Conservation (phyloP, 2,888 invertebrate genomes). For the Petrolisthes cinctipes region DNA sequence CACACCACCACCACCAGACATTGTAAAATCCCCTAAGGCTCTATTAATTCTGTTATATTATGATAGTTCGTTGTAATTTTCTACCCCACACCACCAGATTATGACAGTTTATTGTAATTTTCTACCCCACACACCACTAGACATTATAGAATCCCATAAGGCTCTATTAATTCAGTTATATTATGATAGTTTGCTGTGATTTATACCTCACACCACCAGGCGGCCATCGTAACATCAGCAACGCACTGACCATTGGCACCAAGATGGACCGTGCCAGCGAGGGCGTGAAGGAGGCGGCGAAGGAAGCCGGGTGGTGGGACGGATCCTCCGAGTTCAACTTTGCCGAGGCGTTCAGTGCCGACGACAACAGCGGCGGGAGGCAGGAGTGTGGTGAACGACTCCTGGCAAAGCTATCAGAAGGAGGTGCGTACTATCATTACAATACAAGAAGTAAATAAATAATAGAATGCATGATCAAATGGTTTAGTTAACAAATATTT, state of each 20-base stretch:
- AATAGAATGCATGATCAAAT: neutral
- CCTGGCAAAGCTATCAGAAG: slow-evolving; percentile 71
- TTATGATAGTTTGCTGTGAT: neutral
- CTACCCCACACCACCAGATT: too few species aligned
- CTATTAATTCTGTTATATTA: too few species aligned
- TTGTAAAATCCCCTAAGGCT: too few species aligned
- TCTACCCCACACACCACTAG: too few species aligned
- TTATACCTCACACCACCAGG: slow-evolving; percentile 69
- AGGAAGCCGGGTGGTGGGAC: slow-evolving; percentile 78
- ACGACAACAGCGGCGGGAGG: slow-evolving; percentile 64
- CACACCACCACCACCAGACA: too few species aligned
- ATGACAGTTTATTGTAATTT: too few species aligned
- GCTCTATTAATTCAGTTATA: neutral
- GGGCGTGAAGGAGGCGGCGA: slow-evolving; percentile 76
- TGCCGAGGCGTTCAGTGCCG: slow-evolving; percentile 71
- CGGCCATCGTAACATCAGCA: slow-evolving; percentile 79
- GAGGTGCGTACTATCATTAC: slow-evolving; percentile 68
- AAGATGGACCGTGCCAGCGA: slow-evolving; percentile 79
- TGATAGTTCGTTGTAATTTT: too few species aligned
- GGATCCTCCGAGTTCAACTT: slow-evolving; percentile 80
- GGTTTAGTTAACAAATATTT: neutral
- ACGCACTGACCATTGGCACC: slow-evolving; percentile 78
- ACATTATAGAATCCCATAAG: too few species aligned
- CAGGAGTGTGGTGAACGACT: slow-evolving; percentile 72
- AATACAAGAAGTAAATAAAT: neutral